Evolutionary conservation across 2,888 invertebrate species (phyloP), one percentile per base, ranked within the genome.

Genomic region (Meganola albula): DNA sequence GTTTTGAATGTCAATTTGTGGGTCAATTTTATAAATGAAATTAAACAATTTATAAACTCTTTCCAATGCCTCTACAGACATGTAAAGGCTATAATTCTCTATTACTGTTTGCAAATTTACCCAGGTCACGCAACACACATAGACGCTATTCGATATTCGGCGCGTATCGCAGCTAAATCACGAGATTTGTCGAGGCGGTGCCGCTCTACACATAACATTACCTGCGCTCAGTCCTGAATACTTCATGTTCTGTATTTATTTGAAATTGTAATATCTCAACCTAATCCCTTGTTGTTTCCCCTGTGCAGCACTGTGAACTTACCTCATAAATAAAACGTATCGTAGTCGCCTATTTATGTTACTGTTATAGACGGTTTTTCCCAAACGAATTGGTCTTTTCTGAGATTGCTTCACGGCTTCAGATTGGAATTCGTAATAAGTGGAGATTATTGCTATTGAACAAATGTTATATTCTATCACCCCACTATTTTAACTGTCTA

Each of bases 231-330:
- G 74, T 63, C 72, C 71, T 84, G 79, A 84, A 85, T 84, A 83
- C 80, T 80, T 82, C 79, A 80, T 84, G 78, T 66, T 74, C 70
- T 73, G 74, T 83, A 80, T 84, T 84, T 83, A 80, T 83, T 82
- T 83, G 75, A 77, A 80, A 79, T 82, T 83, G 80, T 84, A 80
- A 84, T 83, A 80, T 83, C 79, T 76, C 74, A 69, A 67, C 57
- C 64, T 70, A 74, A 80, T 78, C 78, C 78, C 74, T 66, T 67
- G 73, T 79, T 79, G 75, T 78, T 76, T 75, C 70, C 71, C 74
- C 60, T 57, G 66, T n/a, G n/a, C n/a, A n/a, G n/a, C n/a, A n/a
- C 62, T 63, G 67, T 70, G 71, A 72, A 75, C 71, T 72, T 70
- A 58, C 63, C 73, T 74, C 70, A 74, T 80, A 79, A 79, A 82